These are phyloP conservation scores for Tokudaia tokunoshimensis DNA, from an alignment of 2,797 vertebrate species.

Conservation along the genomic window DNA sequence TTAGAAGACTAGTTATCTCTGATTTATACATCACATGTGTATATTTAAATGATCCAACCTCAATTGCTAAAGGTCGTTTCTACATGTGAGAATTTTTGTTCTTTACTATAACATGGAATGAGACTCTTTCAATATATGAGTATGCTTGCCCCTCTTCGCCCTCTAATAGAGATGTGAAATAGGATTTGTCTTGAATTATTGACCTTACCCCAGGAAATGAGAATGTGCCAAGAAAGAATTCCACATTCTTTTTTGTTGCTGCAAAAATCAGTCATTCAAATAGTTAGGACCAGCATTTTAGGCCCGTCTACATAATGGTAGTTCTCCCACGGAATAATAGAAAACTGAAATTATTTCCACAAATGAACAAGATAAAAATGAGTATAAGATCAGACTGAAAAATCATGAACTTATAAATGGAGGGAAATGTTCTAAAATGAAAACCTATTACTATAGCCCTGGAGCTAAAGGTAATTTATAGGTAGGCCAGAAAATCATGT, in stretches of 20 bases:
- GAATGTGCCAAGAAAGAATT: constrained; percentile 57
- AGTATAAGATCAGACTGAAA: constrained; percentile 67
- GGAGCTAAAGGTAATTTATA: constrained; percentile 85
- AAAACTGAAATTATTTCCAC: constrained; percentile 71
- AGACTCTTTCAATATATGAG: constrained; percentile 54
- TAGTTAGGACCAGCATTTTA: constrained; percentile 38
- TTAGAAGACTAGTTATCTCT: constrained; percentile 33
- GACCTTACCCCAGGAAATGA: constrained; percentile 67
- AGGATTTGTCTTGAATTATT: constrained; percentile 70
- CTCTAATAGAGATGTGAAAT: constrained; percentile 65
- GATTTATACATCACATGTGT: constrained; percentile 34
- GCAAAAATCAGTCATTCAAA: constrained; percentile 61
- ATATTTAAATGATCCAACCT: constrained; percentile 50
- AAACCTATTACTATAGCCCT: constrained; percentile 75
- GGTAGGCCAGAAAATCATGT: constrained; percentile 84
- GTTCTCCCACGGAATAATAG: constrained; percentile 52
- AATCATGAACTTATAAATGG: constrained; percentile 78
- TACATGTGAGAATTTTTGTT: constrained; percentile 11
- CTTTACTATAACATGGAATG: constrained; percentile 27
- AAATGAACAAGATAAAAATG: constrained; percentile 75
- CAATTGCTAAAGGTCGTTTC: constrained; percentile 14
- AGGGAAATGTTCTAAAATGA: constrained; percentile 76
- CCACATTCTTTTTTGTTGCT: constrained; percentile 43
- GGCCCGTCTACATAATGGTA: not conserved
- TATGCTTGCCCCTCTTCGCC: constrained; percentile 38